Percentiles rank a stretch among this genome's conserved stretches.
Evolutionary conservation across 1,140 invertebrate genomes (phyloP).

Genomic region (Phortica variegata): DNA sequence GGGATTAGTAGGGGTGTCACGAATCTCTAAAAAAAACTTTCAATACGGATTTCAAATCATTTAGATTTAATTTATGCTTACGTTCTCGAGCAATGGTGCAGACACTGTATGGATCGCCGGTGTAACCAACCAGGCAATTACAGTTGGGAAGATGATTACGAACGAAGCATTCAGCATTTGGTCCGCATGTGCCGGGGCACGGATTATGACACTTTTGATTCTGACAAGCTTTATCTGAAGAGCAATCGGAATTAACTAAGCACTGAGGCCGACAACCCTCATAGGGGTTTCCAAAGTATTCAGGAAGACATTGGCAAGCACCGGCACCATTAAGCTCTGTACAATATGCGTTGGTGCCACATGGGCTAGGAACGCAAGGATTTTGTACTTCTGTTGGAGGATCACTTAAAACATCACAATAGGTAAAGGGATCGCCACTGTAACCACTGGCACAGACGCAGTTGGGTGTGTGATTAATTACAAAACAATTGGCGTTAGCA

Average conservation of each 20-base stretch:
- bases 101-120: slow-evolving; percentile 69
- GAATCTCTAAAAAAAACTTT: slow-evolving; percentile 14
- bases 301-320: slow-evolving; percentile 69
- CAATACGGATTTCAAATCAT: no score
- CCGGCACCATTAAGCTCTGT: slow-evolving; percentile 65
- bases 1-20: slow-evolving; percentile 57
- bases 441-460: slow-evolving; percentile 68
- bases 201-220: slow-evolving; percentile 76
- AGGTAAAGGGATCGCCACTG: slow-evolving; percentile 69
- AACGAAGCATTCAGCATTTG: slow-evolving; percentile 72
- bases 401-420: slow-evolving; percentile 60
- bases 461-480: slow-evolving; percentile 66
- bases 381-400: slow-evolving; percentile 60
- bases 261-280: slow-evolving; percentile 75
- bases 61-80: slow-evolving; percentile 57
- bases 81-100: slow-evolving; percentile 63
- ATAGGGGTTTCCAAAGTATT: slow-evolving; percentile 73
- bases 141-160: slow-evolving; percentile 75
- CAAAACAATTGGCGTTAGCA: slow-evolving; percentile 65
- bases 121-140: slow-evolving; percentile 66
- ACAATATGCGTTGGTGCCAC: slow-evolving; percentile 65
- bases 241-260: slow-evolving; percentile 71
- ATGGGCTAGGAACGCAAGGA: slow-evolving; percentile 64
- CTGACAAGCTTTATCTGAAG: slow-evolving; percentile 67
- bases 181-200: slow-evolving; percentile 73